Conservation (phyloP, 2,888 invertebrate genomes). For the Mesorhabditis spiculigera region DNA sequence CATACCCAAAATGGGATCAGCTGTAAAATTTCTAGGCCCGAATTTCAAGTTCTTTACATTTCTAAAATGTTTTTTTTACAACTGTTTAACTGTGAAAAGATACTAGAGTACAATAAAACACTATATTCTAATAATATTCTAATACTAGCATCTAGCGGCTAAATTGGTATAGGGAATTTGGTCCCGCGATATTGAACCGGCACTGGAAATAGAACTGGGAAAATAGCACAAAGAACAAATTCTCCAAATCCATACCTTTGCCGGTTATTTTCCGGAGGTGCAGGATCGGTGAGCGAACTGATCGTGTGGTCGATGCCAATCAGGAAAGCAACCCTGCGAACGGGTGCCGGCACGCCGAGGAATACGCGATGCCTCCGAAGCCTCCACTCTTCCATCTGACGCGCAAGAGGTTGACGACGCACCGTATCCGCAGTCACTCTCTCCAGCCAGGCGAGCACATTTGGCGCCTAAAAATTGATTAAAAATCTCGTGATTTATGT, state of each 20-base stretch:
- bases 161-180: too few relatives aligned
- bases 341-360: slow-evolving; percentile 33
- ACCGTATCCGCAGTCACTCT: slow-evolving; percentile 59
- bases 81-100: too few relatives aligned
- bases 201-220: too few relatives aligned
- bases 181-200: too few relatives aligned
- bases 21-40: too few relatives aligned
- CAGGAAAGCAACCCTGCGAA: slow-evolving; percentile 37
- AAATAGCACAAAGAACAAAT: background rate
- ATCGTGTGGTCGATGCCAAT: slow-evolving; percentile 22
- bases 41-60: too few relatives aligned
- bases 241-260: slow-evolving; percentile 13
- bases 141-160: too few relatives aligned
- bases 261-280: slow-evolving; percentile 22
- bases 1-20: too few relatives aligned
- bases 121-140: too few relatives aligned
- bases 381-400: slow-evolving; percentile 23
- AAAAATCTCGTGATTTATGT: slow-evolving; percentile 23
- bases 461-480: slow-evolving; percentile 58
- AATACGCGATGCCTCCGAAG: slow-evolving; percentile 32
- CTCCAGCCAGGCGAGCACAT: slow-evolving; percentile 75
- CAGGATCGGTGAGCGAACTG: slow-evolving; percentile 25
- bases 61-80: too few relatives aligned
- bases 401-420: slow-evolving; percentile 6
- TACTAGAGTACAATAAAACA: too few relatives aligned